Base-by-base conservation (phyloP, 2,797 vertebrate species). In the Microctenopoma lineatum region DNA sequence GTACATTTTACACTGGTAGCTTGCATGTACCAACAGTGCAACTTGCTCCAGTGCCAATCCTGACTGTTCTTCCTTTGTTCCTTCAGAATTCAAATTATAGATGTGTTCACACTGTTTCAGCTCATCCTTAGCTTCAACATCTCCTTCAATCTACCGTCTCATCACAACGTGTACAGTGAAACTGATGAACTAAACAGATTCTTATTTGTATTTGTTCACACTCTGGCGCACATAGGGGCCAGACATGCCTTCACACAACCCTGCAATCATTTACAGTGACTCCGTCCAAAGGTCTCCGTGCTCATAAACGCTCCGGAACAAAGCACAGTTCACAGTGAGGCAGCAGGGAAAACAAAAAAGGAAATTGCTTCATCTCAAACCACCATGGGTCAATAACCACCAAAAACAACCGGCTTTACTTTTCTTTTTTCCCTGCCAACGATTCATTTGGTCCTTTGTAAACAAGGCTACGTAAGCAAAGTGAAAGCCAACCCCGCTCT, bases 221-320 rank as follows among this genome's bases (percentile, higher is more conserved):
- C 54, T 59, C 4, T 0, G 1, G 39, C 73, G 55, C 44, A 48
- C 71, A 61, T 27, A 56, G 46, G 39, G 51, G 25, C 10, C 5
- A 13, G 65, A 25, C 46, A 11, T 48, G 80, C 63, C 66, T 52
- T 52, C 0, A 8, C 36, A 51, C 51, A 82, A 53, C 9, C 75
- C 42, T 38, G 66, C 59, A 63, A 73, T 83, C 73, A 57, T 79
- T 82, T 64, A 70, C 50, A 73, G 51, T 55, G 48, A 41, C 64
- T 58, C 1, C 3, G 83, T 84, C 83, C 81, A 85, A 88, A 89
- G 84, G 84, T 84, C 77, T 58, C 77, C 1, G 0, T 1, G 52
- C 66, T 73, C 72, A 74, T 60, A 79, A 77, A 66, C 65, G 36
- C 50, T n/a, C 50, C 15, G 9, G 8, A 3, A 59, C 57, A 34